Evolutionary conservation across 2,797 vertebrate genomes (phyloP).

Genomic region (Octomys mimax): DNA sequence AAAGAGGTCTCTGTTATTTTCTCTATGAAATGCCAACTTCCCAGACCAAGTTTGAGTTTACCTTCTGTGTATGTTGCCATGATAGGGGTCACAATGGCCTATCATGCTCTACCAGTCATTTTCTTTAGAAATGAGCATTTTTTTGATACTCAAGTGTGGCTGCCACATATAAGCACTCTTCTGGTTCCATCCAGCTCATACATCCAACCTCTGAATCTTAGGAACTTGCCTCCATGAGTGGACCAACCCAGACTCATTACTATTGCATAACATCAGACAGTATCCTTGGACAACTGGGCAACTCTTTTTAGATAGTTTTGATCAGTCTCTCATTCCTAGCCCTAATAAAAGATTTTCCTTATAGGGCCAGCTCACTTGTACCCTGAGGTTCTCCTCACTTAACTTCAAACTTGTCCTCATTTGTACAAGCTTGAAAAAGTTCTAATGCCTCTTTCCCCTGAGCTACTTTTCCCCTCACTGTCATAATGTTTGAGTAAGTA

Average conservation of each 20-base stretch:
- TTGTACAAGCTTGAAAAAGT: no score
- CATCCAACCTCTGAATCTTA: neutral
- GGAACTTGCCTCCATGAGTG: neutral
- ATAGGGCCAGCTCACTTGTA: neutral
- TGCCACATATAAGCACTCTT: neutral
- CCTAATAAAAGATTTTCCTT: neutral
- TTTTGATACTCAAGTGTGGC: neutral
- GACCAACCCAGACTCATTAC: neutral
- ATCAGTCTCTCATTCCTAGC: neutral
- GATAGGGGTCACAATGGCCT: accelerated
- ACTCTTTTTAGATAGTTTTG: neutral
- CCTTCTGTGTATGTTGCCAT: neutral
- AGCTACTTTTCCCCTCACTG: neutral
- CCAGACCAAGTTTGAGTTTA: neutral
- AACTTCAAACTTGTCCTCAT: neutral
- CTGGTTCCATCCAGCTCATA: neutral
- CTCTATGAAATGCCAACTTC: neutral
- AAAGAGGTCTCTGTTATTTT: neutral
- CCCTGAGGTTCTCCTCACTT: neutral
- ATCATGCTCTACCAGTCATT: neutral
- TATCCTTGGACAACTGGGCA: neutral
- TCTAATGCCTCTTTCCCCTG: neutral
- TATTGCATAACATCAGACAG: neutral
- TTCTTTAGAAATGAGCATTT: neutral
- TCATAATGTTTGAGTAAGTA: neutral